Base-by-base conservation (phyloP, 2,797 vertebrate genomes). In the Rhynchonycteris naso region DNA sequence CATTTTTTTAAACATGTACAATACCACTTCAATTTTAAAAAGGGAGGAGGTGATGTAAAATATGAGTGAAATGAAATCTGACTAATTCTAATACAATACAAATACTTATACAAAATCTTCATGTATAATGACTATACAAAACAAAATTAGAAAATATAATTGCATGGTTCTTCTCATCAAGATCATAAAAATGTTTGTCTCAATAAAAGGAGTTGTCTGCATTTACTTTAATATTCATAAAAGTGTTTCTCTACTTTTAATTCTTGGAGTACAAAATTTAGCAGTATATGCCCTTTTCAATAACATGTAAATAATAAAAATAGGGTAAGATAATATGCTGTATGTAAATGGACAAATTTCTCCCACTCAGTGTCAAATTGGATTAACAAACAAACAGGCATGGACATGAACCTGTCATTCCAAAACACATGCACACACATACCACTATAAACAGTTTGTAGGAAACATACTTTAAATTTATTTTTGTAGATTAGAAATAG, bases 301-400 rank as follows among this genome's bases (percentile, higher is more conserved):
- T 75, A 88, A 80, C 26, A 81, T 14, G 38, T 72, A 93, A 90
- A 91, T 72, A 52, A 58, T n/a, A 82, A 92, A 92, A 88, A n/a
- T 54, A 35, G 79, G 63, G 9, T 52, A 22, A 78, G n/a, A 54
- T 93, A 30, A 50, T 83, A 66, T 72, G 47, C 21, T 69, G 1
- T 38, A 56, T 68, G 28, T 79, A 56, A 72, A 65, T 26, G 47
- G 66, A 58, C 18, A 47, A 43, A 28, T 94, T 78, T 72, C 28
- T 87, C 69, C 47, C 24, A 59, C 58, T 91, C 26, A 63, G 6
- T 66, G 33, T 71, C 82, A 88, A 24, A 68, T 7, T 81, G 58
- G 22, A 14, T 95, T 86, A 75, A 81, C 50, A 93, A 38, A 21
- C 19, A 81, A 59, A 72, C 0, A 24, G 52, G 33, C 4, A 58